phyloP scores from a whole-genome alignment of 1,140 invertebrate genomes.

The Rhopalosiphum padi region DNA sequence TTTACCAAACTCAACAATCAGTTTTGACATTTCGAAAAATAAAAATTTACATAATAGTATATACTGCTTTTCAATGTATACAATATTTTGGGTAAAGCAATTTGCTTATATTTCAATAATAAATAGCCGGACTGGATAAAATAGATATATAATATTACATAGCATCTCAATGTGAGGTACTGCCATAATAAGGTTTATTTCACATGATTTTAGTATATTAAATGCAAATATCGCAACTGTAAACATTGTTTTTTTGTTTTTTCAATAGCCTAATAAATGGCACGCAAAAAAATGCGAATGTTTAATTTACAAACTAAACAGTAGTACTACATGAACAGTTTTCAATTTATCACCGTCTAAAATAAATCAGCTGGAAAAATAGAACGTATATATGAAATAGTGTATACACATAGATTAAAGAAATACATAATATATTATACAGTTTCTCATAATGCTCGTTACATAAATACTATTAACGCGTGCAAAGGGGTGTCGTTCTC shows the following conservation, averaged over 20 bases:
- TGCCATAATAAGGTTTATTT: background rate
- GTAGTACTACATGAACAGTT: too few relatives aligned
- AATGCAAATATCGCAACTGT: background rate
- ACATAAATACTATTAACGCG: background rate
- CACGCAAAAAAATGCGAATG: background rate
- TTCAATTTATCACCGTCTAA: too few relatives aligned
- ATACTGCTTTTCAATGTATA: background rate
- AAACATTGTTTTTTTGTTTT: background rate
- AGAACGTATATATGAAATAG: too few relatives aligned
- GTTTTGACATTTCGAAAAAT: background rate
- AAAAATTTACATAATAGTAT: background rate
- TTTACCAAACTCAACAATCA: background rate
- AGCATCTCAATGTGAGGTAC: background rate
- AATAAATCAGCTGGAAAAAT: too few relatives aligned
- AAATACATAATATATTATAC: too few relatives aligned
- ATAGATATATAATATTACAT: background rate
- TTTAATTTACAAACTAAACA: background rate
- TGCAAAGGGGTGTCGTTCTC: background rate
- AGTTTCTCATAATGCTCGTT: background rate
- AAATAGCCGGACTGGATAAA: background rate
- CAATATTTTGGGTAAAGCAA: background rate
- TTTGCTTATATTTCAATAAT: slow-evolving; percentile 1
- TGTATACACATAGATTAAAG: too few relatives aligned
- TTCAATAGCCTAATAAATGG: background rate
- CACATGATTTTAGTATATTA: background rate